Evolutionary conservation across 2,888 invertebrate genomes (phyloP).

Genomic region (Drosophila prolongata): DNA sequence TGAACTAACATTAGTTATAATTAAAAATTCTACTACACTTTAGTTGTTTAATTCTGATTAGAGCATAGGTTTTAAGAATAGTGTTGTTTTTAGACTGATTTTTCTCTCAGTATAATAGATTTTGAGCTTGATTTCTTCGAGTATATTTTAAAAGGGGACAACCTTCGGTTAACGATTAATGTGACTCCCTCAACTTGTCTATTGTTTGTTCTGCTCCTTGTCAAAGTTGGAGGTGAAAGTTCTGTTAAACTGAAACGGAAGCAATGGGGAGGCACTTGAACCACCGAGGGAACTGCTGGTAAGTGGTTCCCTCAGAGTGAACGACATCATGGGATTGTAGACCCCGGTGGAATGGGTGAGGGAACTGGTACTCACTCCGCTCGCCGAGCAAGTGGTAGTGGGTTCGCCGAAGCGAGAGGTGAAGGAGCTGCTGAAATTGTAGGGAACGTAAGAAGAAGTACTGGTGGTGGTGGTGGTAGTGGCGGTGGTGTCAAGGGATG

Average conservation of each 20-base stretch:
- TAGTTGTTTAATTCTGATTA: background rate
- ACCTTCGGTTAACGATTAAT: conserved; percentile 36
- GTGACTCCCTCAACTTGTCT: conserved; percentile 41
- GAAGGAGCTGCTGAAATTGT: conserved; percentile 52
- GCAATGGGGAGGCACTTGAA: conserved; percentile 30
- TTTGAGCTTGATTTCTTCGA: conserved; percentile 52
- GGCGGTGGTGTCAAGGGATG: conserved; percentile 5
- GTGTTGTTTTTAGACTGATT: background rate
- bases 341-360: conserved; percentile 67
- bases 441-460: conserved; percentile 52
- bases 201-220: conserved; percentile 58
- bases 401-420: conserved; percentile 47
- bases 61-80: background rate
- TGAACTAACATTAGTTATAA: background rate
- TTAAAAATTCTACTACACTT: background rate
- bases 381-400: conserved; percentile 34
- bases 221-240: conserved; percentile 33
- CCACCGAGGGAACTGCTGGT: conserved; percentile 21
- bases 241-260: conserved; percentile 61
- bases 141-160: conserved; percentile 19
- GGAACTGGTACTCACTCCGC: conserved; percentile 41
- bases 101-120: conserved; percentile 41
- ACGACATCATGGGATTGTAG: conserved; percentile 76
- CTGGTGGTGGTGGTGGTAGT: conserved; percentile 10
- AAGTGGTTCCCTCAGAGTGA: conserved; percentile 72